phyloP scores from a whole-genome alignment of 2,888 invertebrate species.

The Pyrrhosoma nymphula region DNA sequence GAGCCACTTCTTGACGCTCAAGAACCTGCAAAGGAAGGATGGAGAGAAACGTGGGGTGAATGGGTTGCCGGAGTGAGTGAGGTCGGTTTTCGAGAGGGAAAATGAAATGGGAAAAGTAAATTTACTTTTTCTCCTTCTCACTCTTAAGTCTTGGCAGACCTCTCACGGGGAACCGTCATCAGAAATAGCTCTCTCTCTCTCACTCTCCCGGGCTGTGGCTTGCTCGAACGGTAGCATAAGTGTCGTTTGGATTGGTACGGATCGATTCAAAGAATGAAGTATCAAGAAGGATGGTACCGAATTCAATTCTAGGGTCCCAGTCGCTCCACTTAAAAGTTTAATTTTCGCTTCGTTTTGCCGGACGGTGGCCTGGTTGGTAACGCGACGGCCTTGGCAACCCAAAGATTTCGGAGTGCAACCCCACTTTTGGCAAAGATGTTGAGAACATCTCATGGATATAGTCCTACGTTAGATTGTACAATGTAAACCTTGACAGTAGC shows the following conservation, averaged over 20 bases:
- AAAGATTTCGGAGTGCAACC: too few species aligned
- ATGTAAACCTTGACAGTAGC: too few species aligned
- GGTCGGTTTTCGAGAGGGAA: conserved; percentile 54
- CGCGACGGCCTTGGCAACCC: too few species aligned
- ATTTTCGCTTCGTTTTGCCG: neutral
- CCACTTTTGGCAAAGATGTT: too few species aligned
- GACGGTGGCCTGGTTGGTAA: too few species aligned
- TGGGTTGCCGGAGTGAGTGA: neutral
- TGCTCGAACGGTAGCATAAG: neutral
- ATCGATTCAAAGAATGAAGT: neutral
- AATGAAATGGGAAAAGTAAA: conserved; percentile 29
- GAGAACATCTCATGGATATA: too few species aligned
- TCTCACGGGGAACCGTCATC: neutral
- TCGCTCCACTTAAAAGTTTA: neutral
- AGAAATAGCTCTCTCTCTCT: neutral
- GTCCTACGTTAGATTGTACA: too few species aligned
- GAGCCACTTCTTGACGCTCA: conserved; percentile 99
- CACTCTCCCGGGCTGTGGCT: neutral
- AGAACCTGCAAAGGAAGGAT: conserved; percentile 85
- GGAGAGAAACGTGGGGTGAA: conserved; percentile 55
- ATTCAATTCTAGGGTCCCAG: neutral
- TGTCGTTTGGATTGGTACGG: neutral
- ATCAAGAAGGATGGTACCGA: neutral
- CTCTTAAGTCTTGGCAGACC: neutral
- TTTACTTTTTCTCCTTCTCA: neutral